These are phyloP conservation scores for Carduelis carduelis DNA, from an alignment of 2,797 vertebrate genomes.

Conservation along the genomic window DNA sequence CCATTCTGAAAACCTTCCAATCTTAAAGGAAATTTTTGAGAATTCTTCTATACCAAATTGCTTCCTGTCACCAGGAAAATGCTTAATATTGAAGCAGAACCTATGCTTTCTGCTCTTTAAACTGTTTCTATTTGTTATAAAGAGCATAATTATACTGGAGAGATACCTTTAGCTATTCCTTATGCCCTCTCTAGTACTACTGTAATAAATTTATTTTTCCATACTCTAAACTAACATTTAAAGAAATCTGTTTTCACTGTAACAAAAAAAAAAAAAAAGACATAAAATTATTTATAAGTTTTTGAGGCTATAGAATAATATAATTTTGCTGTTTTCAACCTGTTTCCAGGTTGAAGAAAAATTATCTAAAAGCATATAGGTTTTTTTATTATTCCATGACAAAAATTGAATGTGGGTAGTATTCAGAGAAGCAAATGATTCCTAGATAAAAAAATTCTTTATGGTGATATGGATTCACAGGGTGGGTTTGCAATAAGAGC, in stretches of 20 bases:
- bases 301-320: not conserved
- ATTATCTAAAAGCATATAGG: accelerated
- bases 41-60: not conserved
- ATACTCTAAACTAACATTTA: not conserved
- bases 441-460: not conserved
- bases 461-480: not conserved
- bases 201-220: not conserved
- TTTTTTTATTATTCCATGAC: not conserved
- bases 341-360: not conserved
- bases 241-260: not conserved
- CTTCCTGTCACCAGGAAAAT: not conserved
- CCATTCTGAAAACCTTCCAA: not conserved
- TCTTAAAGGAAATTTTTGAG: not conserved
- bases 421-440: not conserved
- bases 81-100: not conserved
- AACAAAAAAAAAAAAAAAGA: not conserved
- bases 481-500: not conserved
- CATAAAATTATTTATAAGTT: not conserved
- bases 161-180: not conserved
- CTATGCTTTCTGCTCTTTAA: not conserved
- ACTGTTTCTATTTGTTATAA: not conserved
- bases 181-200: not conserved
- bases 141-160: not conserved
- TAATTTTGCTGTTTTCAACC: not conserved
- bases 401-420: not conserved